Base-by-base conservation (phyloP, 1,140 invertebrate species). In the Drosophila ambigua region DNA sequence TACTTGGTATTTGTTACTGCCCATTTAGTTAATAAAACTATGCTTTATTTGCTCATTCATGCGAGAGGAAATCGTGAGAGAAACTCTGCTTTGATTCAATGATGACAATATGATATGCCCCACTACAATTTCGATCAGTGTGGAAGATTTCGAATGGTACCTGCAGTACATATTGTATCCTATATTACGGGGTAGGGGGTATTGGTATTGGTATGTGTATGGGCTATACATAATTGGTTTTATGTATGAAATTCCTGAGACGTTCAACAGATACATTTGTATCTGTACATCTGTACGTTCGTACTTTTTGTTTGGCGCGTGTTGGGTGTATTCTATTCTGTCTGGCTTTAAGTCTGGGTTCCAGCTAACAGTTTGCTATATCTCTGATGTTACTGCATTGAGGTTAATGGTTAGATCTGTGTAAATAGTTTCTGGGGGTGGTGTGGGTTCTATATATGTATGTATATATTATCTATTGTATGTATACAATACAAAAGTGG, bases 181-280 rank as follows among this genome's bases (percentile, higher is more conserved):
- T 9, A 31, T 31, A 31, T 31, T 31, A 31, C 28, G 7, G 9
- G 11, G 35, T 11, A 2, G 4, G 8, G 9, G 11, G 11, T 39
- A 8, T 46, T n/a, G 53, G 48, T 43, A 50, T 24, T 23, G 39
- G 35, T 55, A 59, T 45, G 41, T 31, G 8, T 53, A 2, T 39
- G 23, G 11, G 16, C 39, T 72, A 57, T 52, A 49, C 28, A 73
- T 50, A 48, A 64, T 65, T 48, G 58, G 39, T 85, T 83, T 54
- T 59, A 50, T 63, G 64, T 76, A 72, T 64, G 75, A 89, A 90
- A 80, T 91, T 91, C 90, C 90, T 91, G 90, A 91, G 90, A 90
- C 72, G 77, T 74, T 89, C 79, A 75, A 75, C 73, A 63, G 84
- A 89, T 90, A 89, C 60, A 57, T 52, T 28, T 50, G 35, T 39